Evolutionary conservation across 1,140 invertebrate species (phyloP), one percentile per base, ranked within the genome.

Genomic region (Schmidtea mediterranea): DNA sequence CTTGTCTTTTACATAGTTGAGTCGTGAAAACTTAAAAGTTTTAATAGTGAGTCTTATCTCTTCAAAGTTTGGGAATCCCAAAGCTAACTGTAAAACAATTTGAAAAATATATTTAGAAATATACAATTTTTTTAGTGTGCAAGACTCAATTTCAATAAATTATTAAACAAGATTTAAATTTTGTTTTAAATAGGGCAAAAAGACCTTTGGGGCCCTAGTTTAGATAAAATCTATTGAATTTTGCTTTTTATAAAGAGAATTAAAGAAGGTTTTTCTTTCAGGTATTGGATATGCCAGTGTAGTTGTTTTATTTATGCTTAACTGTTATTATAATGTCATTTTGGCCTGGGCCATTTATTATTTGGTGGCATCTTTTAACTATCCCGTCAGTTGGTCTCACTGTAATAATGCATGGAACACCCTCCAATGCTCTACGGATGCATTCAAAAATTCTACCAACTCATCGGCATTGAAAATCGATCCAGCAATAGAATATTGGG

Each of bases 401-500:
- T 69, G 67, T 49, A 53, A 59, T 23, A 63, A 68, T 50, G 51
- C 53, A 26, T 69, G 66, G 66, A 68, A 68, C 51, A 61, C 65
- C 0, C 48, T 52, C n/a, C 51, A 55, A 22, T 58, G 60, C 41
- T 43, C 18, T 50, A n/a, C 16, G 22, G n/a, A 41, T 16, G n/a
- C n/a, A 49, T 6, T 18, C 36, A n/a, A 43, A 22, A 21, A 18
- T n/a, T 41, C 38, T 8, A 41, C 36, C 26, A 21, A 13, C 10
- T 19, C 15, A 1, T 24, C 40, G 2, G 12, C 40, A 13, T 24
- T 13, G 1, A 18, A n/a, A 12, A 37, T 54, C 13, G 55, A 56
- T 47, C 51, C 55, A 10, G 55, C 54, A 16, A 55, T 52, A 1
- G 55, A 55, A 54, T 56, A 51, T 39, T 54, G 62, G 62, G 53